phyloP scores from a whole-genome alignment of 2,113 vertebrate genomes.

The Oncorhynchus kisutch region DNA sequence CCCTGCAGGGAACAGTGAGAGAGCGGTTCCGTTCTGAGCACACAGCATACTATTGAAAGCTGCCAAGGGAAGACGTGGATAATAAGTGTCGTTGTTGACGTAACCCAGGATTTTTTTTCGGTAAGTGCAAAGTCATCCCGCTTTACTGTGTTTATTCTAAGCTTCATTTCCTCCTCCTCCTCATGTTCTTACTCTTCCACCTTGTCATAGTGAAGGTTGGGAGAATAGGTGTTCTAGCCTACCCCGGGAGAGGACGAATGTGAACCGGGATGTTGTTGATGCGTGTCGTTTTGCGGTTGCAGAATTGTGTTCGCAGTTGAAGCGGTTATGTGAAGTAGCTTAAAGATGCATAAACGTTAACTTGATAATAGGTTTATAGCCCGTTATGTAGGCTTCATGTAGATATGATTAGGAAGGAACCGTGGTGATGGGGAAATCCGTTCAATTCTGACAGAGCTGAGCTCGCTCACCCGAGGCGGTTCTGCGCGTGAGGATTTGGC shows the following conservation, averaged over 20 bases:
- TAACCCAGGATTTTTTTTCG: slow-evolving; percentile 27
- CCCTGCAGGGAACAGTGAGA: slow-evolving; percentile 21
- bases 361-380: background rate
- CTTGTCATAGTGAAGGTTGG: background rate
- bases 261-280: background rate
- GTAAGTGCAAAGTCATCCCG: slow-evolving; percentile 43
- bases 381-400: background rate
- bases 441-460: background rate
- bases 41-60: slow-evolving; percentile 25
- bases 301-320: background rate
- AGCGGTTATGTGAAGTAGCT: too few relatives aligned
- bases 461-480: background rate
- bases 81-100: slow-evolving; percentile 1
- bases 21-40: slow-evolving; percentile 5
- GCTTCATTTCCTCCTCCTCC: background rate
- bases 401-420: background rate
- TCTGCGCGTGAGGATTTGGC: slow-evolving; percentile 5
- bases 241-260: background rate
- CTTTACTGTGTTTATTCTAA: background rate
- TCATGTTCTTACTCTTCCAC: background rate
- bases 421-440: background rate
- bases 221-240: background rate
- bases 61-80: slow-evolving; percentile 1
- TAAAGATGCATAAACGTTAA: background rate
- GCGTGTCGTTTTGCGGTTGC: background rate